Conservation (phyloP, 2,113 vertebrate genomes). For the Pygoscelis adeliae region DNA sequence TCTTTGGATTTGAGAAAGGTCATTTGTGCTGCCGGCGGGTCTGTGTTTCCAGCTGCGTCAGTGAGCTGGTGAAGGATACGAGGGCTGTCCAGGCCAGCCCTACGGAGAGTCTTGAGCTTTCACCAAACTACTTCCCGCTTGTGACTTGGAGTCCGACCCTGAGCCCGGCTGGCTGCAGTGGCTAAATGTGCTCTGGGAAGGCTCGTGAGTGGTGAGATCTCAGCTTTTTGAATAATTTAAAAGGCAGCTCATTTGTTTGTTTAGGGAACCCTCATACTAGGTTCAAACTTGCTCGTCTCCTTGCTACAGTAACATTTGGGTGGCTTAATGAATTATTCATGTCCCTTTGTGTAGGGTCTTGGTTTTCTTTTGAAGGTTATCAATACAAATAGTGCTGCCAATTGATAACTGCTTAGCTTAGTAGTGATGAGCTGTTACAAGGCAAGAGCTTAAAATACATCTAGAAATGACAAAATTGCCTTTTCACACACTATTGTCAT, state of each 20-base stretch:
- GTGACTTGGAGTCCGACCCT: no score
- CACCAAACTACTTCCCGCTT: rapidly evolving
- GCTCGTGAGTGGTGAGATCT: rapidly evolving
- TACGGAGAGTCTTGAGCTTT: no score
- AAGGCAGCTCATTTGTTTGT: background rate
- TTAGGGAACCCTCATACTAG: background rate
- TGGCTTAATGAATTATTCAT: background rate
- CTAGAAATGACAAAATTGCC: background rate
- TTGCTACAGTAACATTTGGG: background rate
- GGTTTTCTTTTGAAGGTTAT: background rate
- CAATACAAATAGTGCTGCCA: background rate
- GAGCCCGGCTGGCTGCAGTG: background rate
- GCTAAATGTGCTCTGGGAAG: rapidly evolving
- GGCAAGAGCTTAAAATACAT: background rate
- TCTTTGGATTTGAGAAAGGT: background rate
- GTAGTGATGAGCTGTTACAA: background rate
- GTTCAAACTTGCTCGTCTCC: background rate
- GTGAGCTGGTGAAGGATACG: rapidly evolving
- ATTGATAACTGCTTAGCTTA: background rate
- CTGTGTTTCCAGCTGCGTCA: background rate
- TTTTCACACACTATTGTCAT: background rate
- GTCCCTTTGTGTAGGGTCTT: background rate
- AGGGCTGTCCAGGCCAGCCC: background rate
- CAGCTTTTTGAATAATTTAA: background rate
- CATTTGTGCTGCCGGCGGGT: rapidly evolving